These are phyloP conservation scores for Formica exsecta DNA, from an alignment of 1,140 invertebrate species.

Conservation along the genomic window DNA sequence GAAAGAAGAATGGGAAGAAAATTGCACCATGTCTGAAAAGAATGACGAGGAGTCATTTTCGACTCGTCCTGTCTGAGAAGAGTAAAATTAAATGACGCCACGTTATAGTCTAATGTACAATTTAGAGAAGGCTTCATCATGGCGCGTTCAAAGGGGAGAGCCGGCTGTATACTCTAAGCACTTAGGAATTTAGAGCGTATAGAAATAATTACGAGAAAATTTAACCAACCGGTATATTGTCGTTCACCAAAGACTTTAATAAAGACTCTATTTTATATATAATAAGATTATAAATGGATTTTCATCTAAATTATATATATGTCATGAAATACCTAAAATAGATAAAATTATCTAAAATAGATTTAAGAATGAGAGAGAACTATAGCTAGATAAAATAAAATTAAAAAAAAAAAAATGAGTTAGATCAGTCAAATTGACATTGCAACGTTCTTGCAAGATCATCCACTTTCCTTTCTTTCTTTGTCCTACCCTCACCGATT, in stretches of 20 bases:
- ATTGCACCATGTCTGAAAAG: conserved; percentile 48
- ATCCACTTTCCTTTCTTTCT: conserved; percentile 12
- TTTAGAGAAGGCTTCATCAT: conserved; percentile 44
- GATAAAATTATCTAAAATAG: not conserved
- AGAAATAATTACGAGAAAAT: conserved; percentile 4
- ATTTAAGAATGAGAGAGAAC: not conserved
- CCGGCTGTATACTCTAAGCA: not conserved
- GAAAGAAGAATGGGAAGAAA: conserved; percentile 26
- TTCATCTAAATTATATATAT: not conserved
- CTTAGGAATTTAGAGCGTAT: conserved; percentile 4
- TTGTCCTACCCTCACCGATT: not conserved
- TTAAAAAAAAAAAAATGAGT: conserved; percentile 2
- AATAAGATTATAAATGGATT: conserved; percentile 15
- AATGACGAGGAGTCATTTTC: conserved; percentile 52
- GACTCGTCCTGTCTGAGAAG: conserved; percentile 10
- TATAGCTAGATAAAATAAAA: conserved; percentile 14
- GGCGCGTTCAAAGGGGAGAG: not conserved
- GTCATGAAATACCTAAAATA: not conserved
- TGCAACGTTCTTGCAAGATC: conserved; percentile 6
- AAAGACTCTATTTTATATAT: not conserved
- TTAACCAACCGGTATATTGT: not conserved
- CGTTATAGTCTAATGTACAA: conserved; percentile 57
- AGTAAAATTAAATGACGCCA: conserved; percentile 46
- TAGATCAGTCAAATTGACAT: conserved; percentile 25
- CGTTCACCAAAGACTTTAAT: no score